phyloP scores from a whole-genome alignment of 2,113 vertebrate genomes.

The Cacatua alba region DNA sequence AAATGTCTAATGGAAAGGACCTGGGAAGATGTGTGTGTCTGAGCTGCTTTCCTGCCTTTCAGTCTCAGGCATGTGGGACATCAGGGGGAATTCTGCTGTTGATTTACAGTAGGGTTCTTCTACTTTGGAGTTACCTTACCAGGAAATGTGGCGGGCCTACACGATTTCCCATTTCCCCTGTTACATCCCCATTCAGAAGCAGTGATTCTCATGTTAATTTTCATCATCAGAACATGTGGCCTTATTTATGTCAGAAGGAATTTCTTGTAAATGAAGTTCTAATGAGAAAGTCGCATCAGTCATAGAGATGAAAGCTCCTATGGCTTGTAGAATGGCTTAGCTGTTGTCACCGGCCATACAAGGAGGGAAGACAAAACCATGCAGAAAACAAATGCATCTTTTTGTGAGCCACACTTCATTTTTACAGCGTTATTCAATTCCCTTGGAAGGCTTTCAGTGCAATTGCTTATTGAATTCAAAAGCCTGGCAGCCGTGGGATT shows the following conservation, averaged over 20 bases:
- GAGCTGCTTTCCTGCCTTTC: neutral
- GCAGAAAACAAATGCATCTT: conserved; percentile 37
- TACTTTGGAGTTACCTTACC: neutral
- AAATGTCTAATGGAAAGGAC: neutral
- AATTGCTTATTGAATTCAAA: conserved; percentile 45
- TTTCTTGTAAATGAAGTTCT: neutral
- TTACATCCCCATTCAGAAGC: neutral
- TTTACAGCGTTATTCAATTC: neutral
- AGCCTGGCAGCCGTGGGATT: conserved; percentile 4
- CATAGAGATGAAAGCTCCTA: neutral
- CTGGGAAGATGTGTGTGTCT: neutral
- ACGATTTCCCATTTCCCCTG: neutral
- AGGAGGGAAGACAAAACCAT: neutral
- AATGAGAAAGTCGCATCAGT: neutral
- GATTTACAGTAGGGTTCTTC: neutral
- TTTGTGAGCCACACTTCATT: conserved; percentile 38
- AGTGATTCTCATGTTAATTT: neutral
- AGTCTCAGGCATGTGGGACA: neutral
- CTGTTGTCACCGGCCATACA: neutral
- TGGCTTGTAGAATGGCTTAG: fast-evolving
- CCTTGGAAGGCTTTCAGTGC: conserved; percentile 32
- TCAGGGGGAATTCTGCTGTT: neutral
- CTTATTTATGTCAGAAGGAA: neutral
- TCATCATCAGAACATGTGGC: neutral
- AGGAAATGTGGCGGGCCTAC: neutral